phyloP scores from a whole-genome alignment of 1,140 invertebrate genomes.

The Ceratina japonica region DNA sequence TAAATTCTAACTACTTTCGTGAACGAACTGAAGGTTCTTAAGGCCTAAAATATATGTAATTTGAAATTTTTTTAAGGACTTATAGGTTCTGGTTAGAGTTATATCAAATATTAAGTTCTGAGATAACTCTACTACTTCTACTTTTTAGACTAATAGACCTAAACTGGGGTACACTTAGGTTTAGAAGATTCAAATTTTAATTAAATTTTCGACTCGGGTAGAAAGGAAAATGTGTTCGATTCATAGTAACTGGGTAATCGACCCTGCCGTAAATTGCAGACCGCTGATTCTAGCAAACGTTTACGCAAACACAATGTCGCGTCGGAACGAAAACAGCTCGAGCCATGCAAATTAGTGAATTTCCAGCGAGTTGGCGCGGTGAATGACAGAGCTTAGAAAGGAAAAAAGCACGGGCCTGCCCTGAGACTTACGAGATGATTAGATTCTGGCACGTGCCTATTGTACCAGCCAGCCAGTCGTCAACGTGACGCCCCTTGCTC shows the following conservation, averaged over 20 bases:
- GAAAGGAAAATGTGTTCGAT: no score
- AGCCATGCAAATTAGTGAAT: constrained; percentile 59
- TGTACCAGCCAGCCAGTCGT: constrained; percentile 57
- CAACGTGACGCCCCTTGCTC: constrained; percentile 56
- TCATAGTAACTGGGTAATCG: neutral
- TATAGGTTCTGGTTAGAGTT: no score
- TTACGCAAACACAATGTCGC: neutral
- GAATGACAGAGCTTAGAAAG: constrained; percentile 54
- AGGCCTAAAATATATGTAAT: no score
- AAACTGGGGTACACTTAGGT: no score
- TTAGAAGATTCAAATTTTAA: no score
- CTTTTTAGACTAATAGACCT: no score
- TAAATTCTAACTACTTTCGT: no score
- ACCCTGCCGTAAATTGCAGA: neutral
- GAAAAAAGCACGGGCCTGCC: constrained; percentile 49
- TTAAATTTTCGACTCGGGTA: no score
- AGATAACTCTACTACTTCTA: no score
- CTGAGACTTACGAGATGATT: constrained; percentile 65
- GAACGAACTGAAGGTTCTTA: no score
- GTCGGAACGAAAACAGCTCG: neutral
- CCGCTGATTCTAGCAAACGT: neutral
- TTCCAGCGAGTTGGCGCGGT: constrained; percentile 63
- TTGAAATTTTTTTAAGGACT: no score
- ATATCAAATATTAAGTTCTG: no score
- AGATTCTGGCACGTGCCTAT: constrained; percentile 73